Base-by-base conservation (phyloP, 2,797 vertebrate species). In the Enteromius thamalakanensis region DNA sequence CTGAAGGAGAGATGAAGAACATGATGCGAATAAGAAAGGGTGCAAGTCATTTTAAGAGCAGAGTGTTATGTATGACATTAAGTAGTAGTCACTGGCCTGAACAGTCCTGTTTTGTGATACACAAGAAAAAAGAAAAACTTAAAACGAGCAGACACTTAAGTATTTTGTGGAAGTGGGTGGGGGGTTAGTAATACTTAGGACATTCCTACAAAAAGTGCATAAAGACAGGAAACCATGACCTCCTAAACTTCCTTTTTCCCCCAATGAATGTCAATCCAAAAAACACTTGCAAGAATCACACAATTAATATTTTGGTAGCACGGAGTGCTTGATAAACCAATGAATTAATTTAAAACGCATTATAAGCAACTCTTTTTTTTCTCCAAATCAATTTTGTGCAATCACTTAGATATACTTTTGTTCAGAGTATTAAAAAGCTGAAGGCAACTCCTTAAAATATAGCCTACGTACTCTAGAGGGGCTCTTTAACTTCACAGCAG, bases 361-460 rank as follows among this genome's bases (percentile, higher is more conserved):
- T 26, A 77, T 34, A 40, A 53, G 77, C 69, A 77, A 74, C 23
- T 53, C 10, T 47, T 53, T 4, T 4, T 40, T 64, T 72, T 23
- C 1, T 62, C 60, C 65, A 62, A 26, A 74, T 51, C 58, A 80
- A 76, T 84, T 71, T 77, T 86, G 85, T 85, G 80, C 83, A 85
- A 68, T 67, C 67, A 75, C 69, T 60, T n/a, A 79, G 60, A 85
- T 76, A 75, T 70, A 83, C 40, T 67, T 82, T 85, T 81, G 68
- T 81, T 83, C 62, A 82, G 81, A 47, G 76, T 72, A 26, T 77
- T 69, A n/a, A 76, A 85, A 82, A 75, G 91, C 89, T 92, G 94
- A 94, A 94, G 93, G 94, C 93, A 94, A 93, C 92, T 92, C 89
- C 90, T 92, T 89, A 86, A 87, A 90, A 92, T 85, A 87, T 67